Evolutionary conservation across 2,888 invertebrate genomes (phyloP).

Genomic region (Globia sparganii): DNA sequence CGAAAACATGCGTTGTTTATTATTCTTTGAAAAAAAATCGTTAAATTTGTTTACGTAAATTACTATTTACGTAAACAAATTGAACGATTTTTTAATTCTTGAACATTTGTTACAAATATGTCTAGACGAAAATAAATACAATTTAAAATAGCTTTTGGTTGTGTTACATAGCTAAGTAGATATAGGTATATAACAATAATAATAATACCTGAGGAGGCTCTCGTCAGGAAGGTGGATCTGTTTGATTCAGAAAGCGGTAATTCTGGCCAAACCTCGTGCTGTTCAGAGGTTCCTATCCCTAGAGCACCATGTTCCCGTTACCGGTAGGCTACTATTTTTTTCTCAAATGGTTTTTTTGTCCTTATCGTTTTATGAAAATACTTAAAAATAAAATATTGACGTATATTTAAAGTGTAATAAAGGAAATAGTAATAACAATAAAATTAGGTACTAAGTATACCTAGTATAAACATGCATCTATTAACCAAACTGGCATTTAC

Average conservation of each 20-base stretch:
- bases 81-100: background rate
- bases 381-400: background rate
- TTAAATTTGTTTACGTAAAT: no score
- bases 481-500: background rate
- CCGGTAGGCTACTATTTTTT: no score
- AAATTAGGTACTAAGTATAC: background rate
- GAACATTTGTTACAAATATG: background rate
- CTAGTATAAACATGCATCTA: background rate
- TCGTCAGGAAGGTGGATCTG: background rate
- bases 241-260: background rate
- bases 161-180: background rate
- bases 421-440: background rate
- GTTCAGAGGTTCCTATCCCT: background rate
- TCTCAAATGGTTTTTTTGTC: no score
- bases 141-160: background rate
- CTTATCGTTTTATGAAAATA: background rate
- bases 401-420: background rate
- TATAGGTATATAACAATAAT: background rate
- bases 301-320: no score
- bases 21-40: no score
- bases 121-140: background rate
- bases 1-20: conserved; percentile 31
- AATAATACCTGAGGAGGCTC: background rate
- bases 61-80: conserved; percentile 24
- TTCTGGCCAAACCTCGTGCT: background rate